Base-by-base conservation (phyloP, 2,797 vertebrate species). In the Benthosema pterotum region DNA sequence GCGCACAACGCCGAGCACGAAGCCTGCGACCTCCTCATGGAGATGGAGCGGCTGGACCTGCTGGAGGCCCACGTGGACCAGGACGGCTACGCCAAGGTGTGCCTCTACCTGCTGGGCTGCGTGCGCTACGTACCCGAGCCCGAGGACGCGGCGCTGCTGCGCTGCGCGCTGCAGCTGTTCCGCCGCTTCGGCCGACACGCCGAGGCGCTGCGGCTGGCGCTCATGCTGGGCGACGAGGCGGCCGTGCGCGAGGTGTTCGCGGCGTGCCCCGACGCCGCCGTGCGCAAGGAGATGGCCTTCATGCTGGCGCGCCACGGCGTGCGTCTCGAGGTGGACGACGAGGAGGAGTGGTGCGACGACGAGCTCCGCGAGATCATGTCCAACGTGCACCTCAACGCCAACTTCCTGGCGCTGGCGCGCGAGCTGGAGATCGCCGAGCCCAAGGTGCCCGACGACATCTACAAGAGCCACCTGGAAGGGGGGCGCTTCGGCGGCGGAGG, bases 361-460 rank as follows among this genome's bases (percentile, higher is more conserved):
- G 97, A 99, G 82, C 87, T 99, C 79, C 98, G 97, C 0, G 98
- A 99, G 87, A 99, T 99, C 73, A 99, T 99, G 98, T 99, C 97
- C 57, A 99, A 99, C 0, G 98, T 99, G 22, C 97, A 99, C 88
- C 96, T 99, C 72, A 99, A 99, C 82, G 98, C 96, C 87, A 99
- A 99, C 86, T 99, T 99, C 83, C 84, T 99, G 80, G 96, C 97
- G 3, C 85, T 99, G 67, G 98, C 97, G 62, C 92, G 97, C 89
- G 98, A 99, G 97, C 85, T 99, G 90, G 98, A 99, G 70, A 99
- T 99, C 77, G 98, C 99, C 96, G 98, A 99, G 80, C 98, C 97
- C 68, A 99, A 99, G 91, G 96, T 99, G 52, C 97, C 98, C 0
- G 98, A 99, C 2, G 98, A 99, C 77, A 99, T 99, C 88, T 99